Percentiles rank a stretch among this genome's conserved stretches.
Conservation (phyloP, 2,888 invertebrate species). For the Neocrepidodera transversa region DNA sequence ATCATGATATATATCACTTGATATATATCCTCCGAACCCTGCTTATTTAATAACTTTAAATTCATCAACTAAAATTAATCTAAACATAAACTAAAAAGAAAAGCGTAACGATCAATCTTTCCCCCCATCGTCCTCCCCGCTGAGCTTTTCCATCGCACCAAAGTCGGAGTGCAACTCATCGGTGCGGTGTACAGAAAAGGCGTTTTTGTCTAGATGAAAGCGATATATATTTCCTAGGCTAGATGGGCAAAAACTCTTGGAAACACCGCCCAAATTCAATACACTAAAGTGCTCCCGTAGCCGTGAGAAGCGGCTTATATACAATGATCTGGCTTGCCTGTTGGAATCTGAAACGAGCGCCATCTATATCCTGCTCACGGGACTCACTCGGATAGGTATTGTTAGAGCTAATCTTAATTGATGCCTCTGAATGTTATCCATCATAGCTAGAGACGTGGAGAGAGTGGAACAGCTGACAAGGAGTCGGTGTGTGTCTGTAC, state of each 20-base stretch:
- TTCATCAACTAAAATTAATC: too few relatives aligned
- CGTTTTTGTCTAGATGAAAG: constrained; percentile 39
- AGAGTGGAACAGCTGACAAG: constrained; percentile 7
- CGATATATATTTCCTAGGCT: constrained; percentile 48
- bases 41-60: too few relatives aligned
- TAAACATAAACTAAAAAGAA: constrained; percentile 4
- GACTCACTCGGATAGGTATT: constrained; percentile 57
- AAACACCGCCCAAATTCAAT: constrained; percentile 59
- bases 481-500: background rate
- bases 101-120: constrained; percentile 16
- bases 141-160: constrained; percentile 33
- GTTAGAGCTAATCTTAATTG: constrained; percentile 62
- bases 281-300: constrained; percentile 59
- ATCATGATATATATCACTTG: too few relatives aligned
- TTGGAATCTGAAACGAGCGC: constrained; percentile 25
- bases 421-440: constrained; percentile 60
- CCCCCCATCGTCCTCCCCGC: constrained; percentile 10
- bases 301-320: constrained; percentile 45
- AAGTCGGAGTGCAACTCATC: constrained; percentile 43
- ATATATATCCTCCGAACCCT: too few relatives aligned
- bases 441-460: constrained; percentile 56
- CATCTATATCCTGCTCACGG: constrained; percentile 35
- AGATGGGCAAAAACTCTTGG: constrained; percentile 55
- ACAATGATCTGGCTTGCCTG: constrained; percentile 42
- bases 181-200: constrained; percentile 33